These are phyloP conservation scores for Xyrichtys novacula DNA, from an alignment of 2,797 vertebrate species.

Conservation along the genomic window DNA sequence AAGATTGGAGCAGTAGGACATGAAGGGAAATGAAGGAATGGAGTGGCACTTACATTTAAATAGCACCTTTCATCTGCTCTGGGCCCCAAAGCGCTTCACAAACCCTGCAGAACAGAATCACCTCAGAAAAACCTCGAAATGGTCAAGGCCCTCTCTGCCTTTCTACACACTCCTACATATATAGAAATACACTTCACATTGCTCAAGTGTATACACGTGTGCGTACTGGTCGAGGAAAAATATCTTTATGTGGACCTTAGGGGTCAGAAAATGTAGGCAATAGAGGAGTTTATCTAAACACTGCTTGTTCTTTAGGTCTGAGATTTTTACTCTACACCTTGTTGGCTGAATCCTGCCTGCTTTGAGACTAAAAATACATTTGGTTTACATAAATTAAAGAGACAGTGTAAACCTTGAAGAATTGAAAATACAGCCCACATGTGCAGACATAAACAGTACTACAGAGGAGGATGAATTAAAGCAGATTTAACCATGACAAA, in stretches of 20 bases:
- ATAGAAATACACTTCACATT: slow-evolving; percentile 65
- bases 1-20: slow-evolving; percentile 82
- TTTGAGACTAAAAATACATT: slow-evolving; percentile 18
- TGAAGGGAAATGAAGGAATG: slow-evolving; percentile 90
- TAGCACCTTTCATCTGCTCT: slow-evolving; percentile 92
- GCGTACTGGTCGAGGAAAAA: slow-evolving; percentile 28
- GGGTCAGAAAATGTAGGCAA: slow-evolving; percentile 39
- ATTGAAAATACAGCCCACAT: slow-evolving; percentile 25
- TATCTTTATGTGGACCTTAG: slow-evolving; percentile 19
- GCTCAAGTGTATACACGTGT: slow-evolving; percentile 55
- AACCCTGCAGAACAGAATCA: slow-evolving; percentile 92
- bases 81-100: slow-evolving; percentile 92
- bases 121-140: slow-evolving; percentile 88
- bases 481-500: slow-evolving; percentile 14
- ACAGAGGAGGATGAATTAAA: slow-evolving; percentile 5
- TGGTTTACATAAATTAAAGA: slow-evolving; percentile 43
- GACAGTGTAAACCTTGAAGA: slow-evolving; percentile 31
- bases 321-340: slow-evolving; percentile 13
- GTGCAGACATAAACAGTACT: slow-evolving; percentile 37
- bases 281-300: slow-evolving; percentile 18
- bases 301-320: slow-evolving; percentile 14
- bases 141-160: slow-evolving; percentile 84
- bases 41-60: slow-evolving; percentile 92
- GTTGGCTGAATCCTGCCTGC: slow-evolving; percentile 19
- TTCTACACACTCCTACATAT: slow-evolving; percentile 69